Percentiles rank a stretch among this genome's conserved stretches.
Conservation (phyloP, 2,888 invertebrate genomes). For the Aquatica leii region DNA sequence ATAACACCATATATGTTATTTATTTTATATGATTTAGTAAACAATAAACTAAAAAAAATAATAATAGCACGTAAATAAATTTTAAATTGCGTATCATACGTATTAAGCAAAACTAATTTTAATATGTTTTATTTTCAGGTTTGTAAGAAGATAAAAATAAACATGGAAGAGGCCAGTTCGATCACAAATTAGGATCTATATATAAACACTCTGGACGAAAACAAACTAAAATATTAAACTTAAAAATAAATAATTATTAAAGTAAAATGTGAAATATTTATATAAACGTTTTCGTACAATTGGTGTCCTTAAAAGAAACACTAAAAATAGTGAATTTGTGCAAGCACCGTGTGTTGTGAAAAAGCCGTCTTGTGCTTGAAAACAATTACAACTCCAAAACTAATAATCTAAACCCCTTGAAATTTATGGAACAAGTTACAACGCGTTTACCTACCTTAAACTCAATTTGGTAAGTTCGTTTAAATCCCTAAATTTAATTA, state of each 20-base stretch:
- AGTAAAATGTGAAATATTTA: neutral
- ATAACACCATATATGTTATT: too few species aligned
- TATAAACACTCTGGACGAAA: neutral
- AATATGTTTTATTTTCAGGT: conserved; percentile 1
- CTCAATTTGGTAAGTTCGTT: conserved; percentile 39
- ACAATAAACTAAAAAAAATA: too few species aligned
- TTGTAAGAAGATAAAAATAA: neutral
- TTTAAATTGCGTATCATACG: too few species aligned
- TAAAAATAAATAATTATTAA: neutral
- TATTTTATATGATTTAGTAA: too few species aligned
- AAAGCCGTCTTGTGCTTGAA: conserved; percentile 21
- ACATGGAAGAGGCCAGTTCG: neutral
- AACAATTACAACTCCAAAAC: conserved; percentile 32
- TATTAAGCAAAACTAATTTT: neutral
- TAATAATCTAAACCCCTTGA: conserved; percentile 31
- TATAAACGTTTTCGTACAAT: neutral
- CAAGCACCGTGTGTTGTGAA: conserved; percentile 31
- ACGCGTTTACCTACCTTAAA: conserved; percentile 31
- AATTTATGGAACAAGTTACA: conserved; percentile 39
- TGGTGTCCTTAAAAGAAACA: conserved; percentile 18
- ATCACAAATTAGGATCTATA: neutral
- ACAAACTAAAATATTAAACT: neutral
- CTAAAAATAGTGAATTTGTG: conserved; percentile 30
- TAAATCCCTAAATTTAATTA: conserved; percentile 37
- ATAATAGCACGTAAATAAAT: too few species aligned